A percentile compares a stretch with the other conserved stretches of the same genome.
Conservation (phyloP, 2,797 vertebrate genomes). For the Parotocinclus haroldoi region DNA sequence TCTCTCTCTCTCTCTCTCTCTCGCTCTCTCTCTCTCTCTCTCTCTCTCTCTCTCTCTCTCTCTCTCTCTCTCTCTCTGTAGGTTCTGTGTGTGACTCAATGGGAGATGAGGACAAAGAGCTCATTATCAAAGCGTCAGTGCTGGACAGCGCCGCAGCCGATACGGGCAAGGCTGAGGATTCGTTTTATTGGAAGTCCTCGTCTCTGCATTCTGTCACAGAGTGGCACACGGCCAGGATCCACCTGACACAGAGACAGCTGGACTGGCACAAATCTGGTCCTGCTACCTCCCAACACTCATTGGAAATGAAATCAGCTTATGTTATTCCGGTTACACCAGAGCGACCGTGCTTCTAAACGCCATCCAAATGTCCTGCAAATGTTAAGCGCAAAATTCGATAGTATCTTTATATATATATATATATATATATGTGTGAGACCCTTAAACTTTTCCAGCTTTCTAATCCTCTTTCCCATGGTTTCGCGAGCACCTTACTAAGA, state of each 20-base stretch:
- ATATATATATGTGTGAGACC: too few species aligned
- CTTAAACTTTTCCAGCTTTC: too few species aligned
- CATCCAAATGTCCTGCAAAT: too few species aligned
- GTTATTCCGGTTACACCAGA: too few species aligned
- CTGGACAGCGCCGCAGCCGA: conserved; percentile 27
- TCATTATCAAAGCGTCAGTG: conserved; percentile 40
- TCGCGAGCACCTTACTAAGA: too few species aligned
- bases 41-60: conserved; percentile 27
- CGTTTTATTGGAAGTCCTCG: conserved; percentile 26
- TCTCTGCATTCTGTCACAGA: conserved; percentile 17
- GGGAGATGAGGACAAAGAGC: conserved; percentile 34
- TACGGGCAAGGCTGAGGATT: conserved; percentile 17
- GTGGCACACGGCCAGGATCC: conserved; percentile 17
- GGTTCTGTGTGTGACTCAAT: conserved; percentile 23
- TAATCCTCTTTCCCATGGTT: too few species aligned
- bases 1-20: conserved; percentile 26
- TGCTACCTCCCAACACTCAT: too few species aligned
- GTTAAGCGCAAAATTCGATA: too few species aligned
- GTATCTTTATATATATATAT: too few species aligned
- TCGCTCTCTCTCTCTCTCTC: conserved; percentile 27
- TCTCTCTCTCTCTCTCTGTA: conserved; percentile 27
- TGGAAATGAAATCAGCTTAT: too few species aligned
- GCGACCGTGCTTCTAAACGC: too few species aligned
- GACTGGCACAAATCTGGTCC: background rate
- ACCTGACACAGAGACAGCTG: background rate